These are phyloP conservation scores for Podargus strigoides DNA, from an alignment of 2,797 vertebrate species.

Conservation along the genomic window DNA sequence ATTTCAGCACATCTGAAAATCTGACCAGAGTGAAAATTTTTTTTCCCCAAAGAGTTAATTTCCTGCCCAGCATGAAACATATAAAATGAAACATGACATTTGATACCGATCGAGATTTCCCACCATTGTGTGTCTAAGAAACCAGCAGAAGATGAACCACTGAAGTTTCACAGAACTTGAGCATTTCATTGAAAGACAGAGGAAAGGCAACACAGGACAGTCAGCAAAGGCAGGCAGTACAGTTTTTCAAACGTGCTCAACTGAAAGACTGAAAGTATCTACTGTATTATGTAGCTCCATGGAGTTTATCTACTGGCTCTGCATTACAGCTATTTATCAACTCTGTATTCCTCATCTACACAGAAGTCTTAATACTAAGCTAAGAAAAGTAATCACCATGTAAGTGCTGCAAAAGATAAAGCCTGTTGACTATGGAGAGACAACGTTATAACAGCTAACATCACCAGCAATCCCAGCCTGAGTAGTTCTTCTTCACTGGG, in stretches of 20 bases:
- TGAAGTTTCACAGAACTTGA: background rate
- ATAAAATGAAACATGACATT: background rate
- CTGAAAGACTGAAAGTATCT: background rate
- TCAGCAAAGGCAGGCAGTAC: background rate
- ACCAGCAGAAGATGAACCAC: background rate
- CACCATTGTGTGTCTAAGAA: background rate
- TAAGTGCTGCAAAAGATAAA: background rate
- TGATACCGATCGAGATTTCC: background rate
- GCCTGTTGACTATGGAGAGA: background rate
- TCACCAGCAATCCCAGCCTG: background rate
- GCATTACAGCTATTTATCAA: background rate
- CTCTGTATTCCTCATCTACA: background rate
- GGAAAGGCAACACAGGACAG: background rate
- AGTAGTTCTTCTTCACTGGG: background rate
- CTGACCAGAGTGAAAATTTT: background rate
- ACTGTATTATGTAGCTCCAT: background rate
- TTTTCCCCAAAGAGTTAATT: background rate
- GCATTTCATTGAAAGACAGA: background rate
- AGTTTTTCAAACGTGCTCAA: background rate
- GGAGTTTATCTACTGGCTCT: background rate
- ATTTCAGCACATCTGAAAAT: background rate
- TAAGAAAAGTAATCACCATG: background rate
- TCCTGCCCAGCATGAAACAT: background rate
- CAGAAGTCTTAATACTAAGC: background rate
- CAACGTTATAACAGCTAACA: background rate